phyloP scores from a whole-genome alignment of 2,888 invertebrate genomes.

The Trichacis sp. region DNA sequence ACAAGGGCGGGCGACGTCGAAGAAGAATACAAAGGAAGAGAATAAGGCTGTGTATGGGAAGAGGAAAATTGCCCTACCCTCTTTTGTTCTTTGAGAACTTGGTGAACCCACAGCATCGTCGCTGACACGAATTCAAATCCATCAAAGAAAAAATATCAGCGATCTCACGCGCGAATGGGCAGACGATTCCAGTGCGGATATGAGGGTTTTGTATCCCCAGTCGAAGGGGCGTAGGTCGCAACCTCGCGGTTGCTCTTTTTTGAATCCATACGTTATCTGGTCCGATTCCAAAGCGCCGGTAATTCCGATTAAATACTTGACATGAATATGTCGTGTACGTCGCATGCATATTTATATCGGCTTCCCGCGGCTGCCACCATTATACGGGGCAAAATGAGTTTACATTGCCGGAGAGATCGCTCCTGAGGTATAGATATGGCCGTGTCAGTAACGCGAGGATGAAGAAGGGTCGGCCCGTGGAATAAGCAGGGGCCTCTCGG shows the following conservation, averaged over 20 bases:
- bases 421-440: constrained; percentile 17
- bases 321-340: not conserved
- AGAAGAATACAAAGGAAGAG: constrained; percentile 28
- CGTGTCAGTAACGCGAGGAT: constrained; percentile 18
- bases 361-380: constrained; percentile 29
- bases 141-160: constrained; percentile 13
- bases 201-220: constrained; percentile 2
- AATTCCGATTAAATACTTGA: constrained; percentile 23
- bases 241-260: no score
- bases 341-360: constrained; percentile 12
- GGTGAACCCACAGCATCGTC: constrained; percentile 24
- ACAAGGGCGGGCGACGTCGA: not conserved
- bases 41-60: constrained; percentile 21
- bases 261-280: constrained; percentile 25
- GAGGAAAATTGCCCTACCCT: constrained; percentile 31
- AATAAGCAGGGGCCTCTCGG: constrained; percentile 41
- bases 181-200: constrained; percentile 7
- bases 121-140: constrained; percentile 35
- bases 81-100: constrained; percentile 33
- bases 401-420: constrained; percentile 48
- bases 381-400: constrained; percentile 63
- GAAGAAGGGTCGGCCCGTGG: constrained; percentile 19
- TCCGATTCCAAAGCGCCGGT: constrained; percentile 35
- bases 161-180: constrained; percentile 3
- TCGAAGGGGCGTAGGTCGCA: constrained; percentile 7